These are phyloP conservation scores for Acanthosepion lycidas DNA, from an alignment of 2,888 invertebrate genomes.

Conservation along the genomic window DNA sequence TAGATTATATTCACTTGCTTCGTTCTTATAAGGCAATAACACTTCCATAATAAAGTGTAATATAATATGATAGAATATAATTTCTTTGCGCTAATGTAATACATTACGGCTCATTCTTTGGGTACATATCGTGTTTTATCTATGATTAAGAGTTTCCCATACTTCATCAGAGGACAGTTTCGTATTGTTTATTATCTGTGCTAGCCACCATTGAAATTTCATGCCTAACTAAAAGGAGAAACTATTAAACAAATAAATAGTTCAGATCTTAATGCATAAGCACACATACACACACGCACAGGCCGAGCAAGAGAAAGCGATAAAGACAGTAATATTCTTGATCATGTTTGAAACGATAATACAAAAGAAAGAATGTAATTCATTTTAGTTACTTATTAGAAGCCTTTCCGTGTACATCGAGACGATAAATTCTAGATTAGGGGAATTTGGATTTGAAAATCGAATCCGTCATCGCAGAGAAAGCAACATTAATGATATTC, in stretches of 20 bases:
- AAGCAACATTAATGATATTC: neutral
- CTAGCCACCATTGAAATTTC: neutral
- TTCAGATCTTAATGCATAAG: too few relatives aligned
- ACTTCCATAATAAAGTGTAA: neutral
- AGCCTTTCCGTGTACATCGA: neutral
- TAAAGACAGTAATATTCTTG: neutral
- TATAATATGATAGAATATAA: neutral
- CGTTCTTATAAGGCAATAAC: neutral
- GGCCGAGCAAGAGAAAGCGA: neutral
- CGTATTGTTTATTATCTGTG: neutral
- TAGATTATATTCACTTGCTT: neutral
- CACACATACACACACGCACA: neutral
- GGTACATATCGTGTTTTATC: constrained; percentile 33
- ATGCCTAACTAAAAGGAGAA: too few relatives aligned
- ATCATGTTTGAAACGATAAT: neutral
- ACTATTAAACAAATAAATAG: too few relatives aligned
- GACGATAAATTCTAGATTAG: neutral
- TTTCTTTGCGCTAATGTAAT: neutral
- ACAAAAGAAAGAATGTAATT: neutral
- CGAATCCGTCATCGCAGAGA: neutral
- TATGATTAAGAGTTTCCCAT: neutral
- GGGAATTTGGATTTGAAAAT: neutral
- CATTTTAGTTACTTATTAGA: neutral
- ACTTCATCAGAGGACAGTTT: neutral
- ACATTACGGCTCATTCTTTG: neutral